Percentiles rank a stretch among this genome's conserved stretches.
Evolutionary conservation across 2,113 vertebrate genomes (phyloP).

Genomic region (Hippocampus guttulatus): DNA sequence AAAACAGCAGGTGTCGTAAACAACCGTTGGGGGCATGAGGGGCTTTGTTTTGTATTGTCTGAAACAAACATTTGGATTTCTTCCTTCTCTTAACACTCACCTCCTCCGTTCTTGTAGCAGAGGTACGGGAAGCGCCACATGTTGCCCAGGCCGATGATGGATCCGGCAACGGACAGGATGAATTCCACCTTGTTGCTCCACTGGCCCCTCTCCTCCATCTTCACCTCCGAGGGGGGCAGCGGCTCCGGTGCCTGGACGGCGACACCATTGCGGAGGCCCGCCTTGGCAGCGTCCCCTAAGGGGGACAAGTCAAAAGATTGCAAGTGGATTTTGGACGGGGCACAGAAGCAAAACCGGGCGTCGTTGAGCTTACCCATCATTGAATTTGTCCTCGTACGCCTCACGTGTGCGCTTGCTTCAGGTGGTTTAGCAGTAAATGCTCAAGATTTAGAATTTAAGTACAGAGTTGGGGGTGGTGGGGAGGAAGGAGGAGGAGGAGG

Average conservation of each 20-base stretch:
- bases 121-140: slow-evolving; percentile 95
- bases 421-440: slow-evolving; percentile 32
- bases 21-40: background rate
- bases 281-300: slow-evolving; percentile 68
- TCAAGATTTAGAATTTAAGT: slow-evolving; percentile 76
- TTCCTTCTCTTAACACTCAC: slow-evolving; percentile 62
- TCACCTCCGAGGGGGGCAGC: slow-evolving; percentile 60
- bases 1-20: background rate
- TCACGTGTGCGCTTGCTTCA: slow-evolving; percentile 2
- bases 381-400: background rate
- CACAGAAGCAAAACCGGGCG: no score
- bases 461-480: background rate
- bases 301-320: no score
- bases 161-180: slow-evolving; percentile 83
- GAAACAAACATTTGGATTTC: background rate
- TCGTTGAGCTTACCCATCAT: slow-evolving; percentile 52
- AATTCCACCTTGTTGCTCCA: slow-evolving; percentile 93
- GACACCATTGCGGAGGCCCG: slow-evolving; percentile 71
- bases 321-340: background rate
- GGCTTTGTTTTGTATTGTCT: background rate
- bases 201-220: slow-evolving; percentile 79
- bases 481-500: slow-evolving; percentile 60
- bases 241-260: slow-evolving; percentile 40
- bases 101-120: slow-evolving; percentile 94
- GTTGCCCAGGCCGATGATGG: slow-evolving; percentile 89